Percentiles rank a stretch among this genome's conserved stretches.
These are phyloP conservation scores for Puffinus mauretanicus DNA, from an alignment of 2,113 vertebrate species.

Conservation along the genomic window DNA sequence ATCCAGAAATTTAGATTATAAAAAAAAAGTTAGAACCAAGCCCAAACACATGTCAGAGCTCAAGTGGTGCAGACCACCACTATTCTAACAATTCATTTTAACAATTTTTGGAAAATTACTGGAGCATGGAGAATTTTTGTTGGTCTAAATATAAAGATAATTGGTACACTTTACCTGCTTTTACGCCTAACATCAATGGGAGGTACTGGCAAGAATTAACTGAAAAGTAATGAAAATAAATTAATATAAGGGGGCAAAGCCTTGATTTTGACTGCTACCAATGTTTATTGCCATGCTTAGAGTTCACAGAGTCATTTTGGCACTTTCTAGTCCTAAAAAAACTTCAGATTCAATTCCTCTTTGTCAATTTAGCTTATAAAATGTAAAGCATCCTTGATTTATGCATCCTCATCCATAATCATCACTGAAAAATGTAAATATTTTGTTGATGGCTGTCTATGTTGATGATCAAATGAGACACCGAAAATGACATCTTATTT, in stretches of 20 bases:
- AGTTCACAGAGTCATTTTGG: background rate
- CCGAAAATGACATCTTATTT: conserved; percentile 47
- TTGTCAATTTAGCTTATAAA: conserved; percentile 22
- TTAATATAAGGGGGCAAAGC: background rate
- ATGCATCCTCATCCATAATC: conserved; percentile 55
- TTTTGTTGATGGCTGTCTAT: conserved; percentile 54
- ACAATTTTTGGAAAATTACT: background rate
- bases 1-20: background rate
- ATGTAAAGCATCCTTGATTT: conserved; percentile 19
- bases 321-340: background rate
- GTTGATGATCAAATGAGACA: conserved; percentile 33
- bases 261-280: background rate
- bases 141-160: background rate
- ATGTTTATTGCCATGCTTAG: background rate
- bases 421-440: conserved; percentile 43
- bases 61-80: background rate
- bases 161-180: background rate
- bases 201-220: background rate
- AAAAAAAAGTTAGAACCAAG: background rate
- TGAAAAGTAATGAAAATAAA: background rate
- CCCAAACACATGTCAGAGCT: background rate
- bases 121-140: background rate
- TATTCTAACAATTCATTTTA: background rate
- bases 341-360: background rate
- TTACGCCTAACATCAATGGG: background rate